A percentile compares a stretch with the other conserved stretches of the same genome.
These are phyloP conservation scores for Perca schrenkii DNA, from an alignment of 2,113 vertebrate genomes.

Conservation along the genomic window DNA sequence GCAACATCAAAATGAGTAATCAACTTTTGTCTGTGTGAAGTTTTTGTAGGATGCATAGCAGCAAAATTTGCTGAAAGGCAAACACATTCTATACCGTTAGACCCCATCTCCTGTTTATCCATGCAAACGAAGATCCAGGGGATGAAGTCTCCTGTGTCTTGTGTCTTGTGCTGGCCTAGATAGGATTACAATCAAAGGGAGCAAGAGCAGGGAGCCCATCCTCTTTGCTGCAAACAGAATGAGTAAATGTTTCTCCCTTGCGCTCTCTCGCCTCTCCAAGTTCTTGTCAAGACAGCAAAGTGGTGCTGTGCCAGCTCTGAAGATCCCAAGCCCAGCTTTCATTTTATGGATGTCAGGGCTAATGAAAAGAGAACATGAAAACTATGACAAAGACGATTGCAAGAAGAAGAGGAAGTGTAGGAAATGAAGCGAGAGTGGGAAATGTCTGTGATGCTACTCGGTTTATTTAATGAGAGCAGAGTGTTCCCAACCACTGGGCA, in stretches of 20 bases:
- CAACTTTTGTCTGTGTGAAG: conserved; percentile 29
- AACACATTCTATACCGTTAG: conserved; percentile 41
- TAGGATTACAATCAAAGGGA: conserved; percentile 82
- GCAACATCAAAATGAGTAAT: conserved; percentile 38
- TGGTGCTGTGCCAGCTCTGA: conserved; percentile 50
- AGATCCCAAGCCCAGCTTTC: conserved; percentile 39
- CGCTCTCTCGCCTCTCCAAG: conserved; percentile 45
- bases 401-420: conserved; percentile 41
- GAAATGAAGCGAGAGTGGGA: conserved; percentile 50
- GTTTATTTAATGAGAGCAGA: conserved; percentile 65
- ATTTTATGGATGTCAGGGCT: conserved; percentile 37
- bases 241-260: conserved; percentile 70
- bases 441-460: conserved; percentile 17
- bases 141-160: conserved; percentile 75
- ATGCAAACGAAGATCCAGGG: conserved; percentile 69
- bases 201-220: conserved; percentile 61
- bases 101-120: conserved; percentile 66
- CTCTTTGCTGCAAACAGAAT: conserved; percentile 78
- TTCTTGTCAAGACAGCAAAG: conserved; percentile 67
- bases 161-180: conserved; percentile 77
- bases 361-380: conserved; percentile 65
- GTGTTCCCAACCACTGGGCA: conserved; percentile 43
- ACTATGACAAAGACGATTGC: conserved; percentile 51
- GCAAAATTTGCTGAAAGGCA: conserved; percentile 57
- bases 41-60: conserved; percentile 32